Evolutionary conservation across 2,113 vertebrate species (phyloP).

Genomic region (Callorhinus ursinus): DNA sequence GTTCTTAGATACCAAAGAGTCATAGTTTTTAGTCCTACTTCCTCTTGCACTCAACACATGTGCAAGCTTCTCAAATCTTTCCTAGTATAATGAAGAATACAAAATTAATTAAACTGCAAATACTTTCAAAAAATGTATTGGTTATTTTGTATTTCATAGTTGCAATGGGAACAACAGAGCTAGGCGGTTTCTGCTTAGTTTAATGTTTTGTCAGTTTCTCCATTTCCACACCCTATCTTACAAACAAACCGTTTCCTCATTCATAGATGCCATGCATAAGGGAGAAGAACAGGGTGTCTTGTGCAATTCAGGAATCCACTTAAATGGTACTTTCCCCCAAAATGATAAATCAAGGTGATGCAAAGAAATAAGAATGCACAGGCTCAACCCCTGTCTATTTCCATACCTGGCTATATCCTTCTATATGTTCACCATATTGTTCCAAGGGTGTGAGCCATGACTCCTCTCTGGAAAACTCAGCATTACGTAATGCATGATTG

Average conservation of each 20-base stretch:
- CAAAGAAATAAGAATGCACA: constrained; percentile 50
- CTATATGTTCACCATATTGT: neutral
- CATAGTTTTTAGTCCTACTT: neutral
- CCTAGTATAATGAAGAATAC: neutral
- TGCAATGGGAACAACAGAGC: neutral
- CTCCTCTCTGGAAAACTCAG: constrained; percentile 46
- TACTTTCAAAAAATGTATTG: neutral
- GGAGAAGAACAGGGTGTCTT: neutral
- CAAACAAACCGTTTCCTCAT: neutral
- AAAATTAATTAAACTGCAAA: constrained; percentile 16
- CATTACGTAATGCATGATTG: neutral
- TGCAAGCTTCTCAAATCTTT: neutral
- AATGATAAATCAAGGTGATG: constrained; percentile 48
- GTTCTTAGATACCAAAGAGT: neutral
- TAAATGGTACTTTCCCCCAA: constrained; percentile 51
- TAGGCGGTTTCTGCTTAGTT: neutral
- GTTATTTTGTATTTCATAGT: neutral
- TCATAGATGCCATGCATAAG: neutral
- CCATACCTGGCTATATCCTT: neutral
- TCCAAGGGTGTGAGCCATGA: constrained; percentile 45
- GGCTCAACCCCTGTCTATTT: neutral
- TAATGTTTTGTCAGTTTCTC: neutral
- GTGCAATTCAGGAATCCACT: constrained; percentile 52
- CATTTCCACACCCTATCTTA: neutral
- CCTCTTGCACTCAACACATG: neutral